These are phyloP conservation scores for Philantomba maxwellii DNA, from an alignment of 2,113 vertebrate species.

Conservation along the genomic window DNA sequence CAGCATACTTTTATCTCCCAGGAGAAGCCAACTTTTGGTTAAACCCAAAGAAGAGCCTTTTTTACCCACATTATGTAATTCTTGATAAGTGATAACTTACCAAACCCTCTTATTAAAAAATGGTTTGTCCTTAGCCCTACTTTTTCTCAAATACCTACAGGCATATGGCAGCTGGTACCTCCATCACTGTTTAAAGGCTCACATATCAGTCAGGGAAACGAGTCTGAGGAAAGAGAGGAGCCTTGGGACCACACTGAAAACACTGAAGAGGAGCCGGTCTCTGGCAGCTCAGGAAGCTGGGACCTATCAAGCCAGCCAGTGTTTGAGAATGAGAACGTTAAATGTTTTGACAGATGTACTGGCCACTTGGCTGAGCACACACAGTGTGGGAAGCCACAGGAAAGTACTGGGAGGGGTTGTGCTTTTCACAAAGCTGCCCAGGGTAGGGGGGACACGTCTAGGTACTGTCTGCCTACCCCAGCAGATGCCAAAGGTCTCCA, in stretches of 20 bases:
- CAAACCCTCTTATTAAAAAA: constrained; percentile 53
- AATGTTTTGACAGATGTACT: constrained; percentile 63
- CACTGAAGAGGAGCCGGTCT: constrained; percentile 67
- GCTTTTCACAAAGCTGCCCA: constrained; percentile 55
- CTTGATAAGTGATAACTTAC: constrained; percentile 56
- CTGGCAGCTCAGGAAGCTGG: constrained; percentile 67
- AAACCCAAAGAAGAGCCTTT: constrained; percentile 76
- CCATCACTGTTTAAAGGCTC: constrained; percentile 76
- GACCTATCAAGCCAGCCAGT: constrained; percentile 66
- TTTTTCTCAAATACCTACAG: constrained; percentile 77
- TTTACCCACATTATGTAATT: constrained; percentile 70
- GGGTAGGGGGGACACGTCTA: constrained; percentile 32
- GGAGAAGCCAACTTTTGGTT: constrained; percentile 75
- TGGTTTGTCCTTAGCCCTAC: constrained; percentile 76
- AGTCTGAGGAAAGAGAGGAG: constrained; percentile 70
- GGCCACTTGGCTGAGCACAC: constrained; percentile 64
- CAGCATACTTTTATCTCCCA: constrained; percentile 78
- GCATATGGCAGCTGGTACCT: constrained; percentile 73
- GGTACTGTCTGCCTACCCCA: constrained; percentile 10
- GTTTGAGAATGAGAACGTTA: constrained; percentile 45
- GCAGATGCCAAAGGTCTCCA: constrained; percentile 59
- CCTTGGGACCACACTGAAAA: constrained; percentile 70
- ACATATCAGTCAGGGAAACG: constrained; percentile 63
- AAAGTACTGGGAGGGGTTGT: constrained; percentile 39
- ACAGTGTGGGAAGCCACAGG: constrained; percentile 51